Conservation (phyloP, 2,113 vertebrate species). For the Etheostoma spectabile region DNA sequence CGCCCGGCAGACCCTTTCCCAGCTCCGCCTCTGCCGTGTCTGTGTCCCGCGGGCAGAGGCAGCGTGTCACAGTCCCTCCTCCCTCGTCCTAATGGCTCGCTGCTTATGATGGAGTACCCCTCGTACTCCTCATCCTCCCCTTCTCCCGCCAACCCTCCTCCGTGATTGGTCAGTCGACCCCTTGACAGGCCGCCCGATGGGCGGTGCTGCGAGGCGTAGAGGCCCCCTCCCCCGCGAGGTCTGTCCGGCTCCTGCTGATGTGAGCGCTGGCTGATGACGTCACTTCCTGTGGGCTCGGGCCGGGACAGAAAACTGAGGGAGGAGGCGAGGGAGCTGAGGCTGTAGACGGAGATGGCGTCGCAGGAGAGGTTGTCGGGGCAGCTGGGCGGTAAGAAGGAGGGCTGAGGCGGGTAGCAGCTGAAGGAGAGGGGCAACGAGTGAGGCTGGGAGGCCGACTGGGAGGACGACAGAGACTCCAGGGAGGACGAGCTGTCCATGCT, state of each 20-base stretch:
- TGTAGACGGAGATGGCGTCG: constrained; percentile 97
- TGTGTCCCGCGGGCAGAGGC: constrained; percentile 85
- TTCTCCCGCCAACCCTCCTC: constrained; percentile 45
- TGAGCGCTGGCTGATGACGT: constrained; percentile 82
- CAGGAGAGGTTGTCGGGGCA: constrained; percentile 90
- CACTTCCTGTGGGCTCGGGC: constrained; percentile 84
- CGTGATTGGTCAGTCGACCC: constrained; percentile 42
- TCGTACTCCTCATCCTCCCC: constrained; percentile 92
- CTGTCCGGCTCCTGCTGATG: constrained; percentile 82
- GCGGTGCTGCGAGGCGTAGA: constrained; percentile 74
- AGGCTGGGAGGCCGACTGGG: constrained; percentile 91
- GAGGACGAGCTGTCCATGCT: constrained; percentile 97
- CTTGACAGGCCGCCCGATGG: constrained; percentile 55
- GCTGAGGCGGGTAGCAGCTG: constrained; percentile 85
- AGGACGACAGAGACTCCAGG: constrained; percentile 94
- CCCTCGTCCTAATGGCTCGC: constrained; percentile 85
- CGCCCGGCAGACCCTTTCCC: constrained; percentile 65
- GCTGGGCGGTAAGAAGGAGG: constrained; percentile 86
- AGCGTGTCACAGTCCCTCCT: constrained; percentile 84
- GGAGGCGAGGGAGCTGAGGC: constrained; percentile 95
- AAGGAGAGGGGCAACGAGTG: constrained; percentile 87
- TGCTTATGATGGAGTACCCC: constrained; percentile 95
- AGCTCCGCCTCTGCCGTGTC: constrained; percentile 56
- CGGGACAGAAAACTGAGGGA: constrained; percentile 95
- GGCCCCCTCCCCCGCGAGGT: constrained; percentile 69